Conservation (phyloP, 2,888 invertebrate species). For the Ichneumoninae sp. region DNA sequence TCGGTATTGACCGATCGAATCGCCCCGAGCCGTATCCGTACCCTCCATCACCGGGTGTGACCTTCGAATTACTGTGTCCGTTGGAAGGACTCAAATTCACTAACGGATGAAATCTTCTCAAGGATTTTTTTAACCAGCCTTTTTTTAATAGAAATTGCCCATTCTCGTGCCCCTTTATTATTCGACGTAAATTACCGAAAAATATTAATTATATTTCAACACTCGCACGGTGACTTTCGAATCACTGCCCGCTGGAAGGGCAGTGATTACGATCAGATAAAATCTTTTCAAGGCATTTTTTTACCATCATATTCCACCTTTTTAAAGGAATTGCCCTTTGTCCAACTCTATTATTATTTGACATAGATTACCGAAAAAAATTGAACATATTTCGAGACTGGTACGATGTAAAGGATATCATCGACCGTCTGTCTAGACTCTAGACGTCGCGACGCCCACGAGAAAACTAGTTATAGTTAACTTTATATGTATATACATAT, state of each 20-base stretch:
- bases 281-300: neutral
- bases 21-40: constrained; percentile 18
- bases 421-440: constrained; percentile 29
- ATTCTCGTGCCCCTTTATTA: neutral
- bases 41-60: neutral
- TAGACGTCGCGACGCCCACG: constrained; percentile 35
- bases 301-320: neutral
- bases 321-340: neutral
- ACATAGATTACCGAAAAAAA: neutral
- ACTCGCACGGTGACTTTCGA: neutral
- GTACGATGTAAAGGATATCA: neutral
- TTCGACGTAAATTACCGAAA: neutral
- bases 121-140: neutral
- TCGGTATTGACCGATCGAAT: neutral
- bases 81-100: constrained; percentile 8
- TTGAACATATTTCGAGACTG: neutral
- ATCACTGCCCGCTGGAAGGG: neutral
- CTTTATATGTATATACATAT: neutral
- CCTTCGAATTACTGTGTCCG: constrained; percentile 15
- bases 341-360: neutral
- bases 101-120: neutral
- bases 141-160: neutral
- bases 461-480: neutral
- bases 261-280: neutral
- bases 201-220: neutral